Evolutionary conservation across 2,113 vertebrate species (phyloP).

Genomic region (Barbus barbus): DNA sequence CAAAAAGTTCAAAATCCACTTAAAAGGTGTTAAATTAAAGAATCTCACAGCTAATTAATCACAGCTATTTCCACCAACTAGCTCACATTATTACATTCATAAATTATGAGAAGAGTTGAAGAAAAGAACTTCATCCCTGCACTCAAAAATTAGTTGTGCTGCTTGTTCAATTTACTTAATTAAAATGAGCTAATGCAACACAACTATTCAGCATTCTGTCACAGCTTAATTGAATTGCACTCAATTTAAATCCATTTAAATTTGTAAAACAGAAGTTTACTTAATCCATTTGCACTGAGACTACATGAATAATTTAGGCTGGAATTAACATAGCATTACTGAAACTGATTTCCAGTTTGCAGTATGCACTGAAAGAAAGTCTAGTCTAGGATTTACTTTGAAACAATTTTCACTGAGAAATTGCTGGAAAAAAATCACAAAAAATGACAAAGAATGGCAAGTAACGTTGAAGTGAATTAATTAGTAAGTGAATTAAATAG

Average conservation of each 20-base stretch:
- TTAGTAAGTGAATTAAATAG: too few species aligned
- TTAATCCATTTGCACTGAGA: slow-evolving; percentile 10
- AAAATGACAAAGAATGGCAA: too few species aligned
- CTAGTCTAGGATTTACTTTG: neutral
- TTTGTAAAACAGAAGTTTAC: slow-evolving; percentile 4
- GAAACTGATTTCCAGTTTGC: neutral
- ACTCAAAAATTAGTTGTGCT: neutral
- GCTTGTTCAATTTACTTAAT: neutral
- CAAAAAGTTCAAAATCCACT: neutral
- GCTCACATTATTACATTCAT: too few species aligned
- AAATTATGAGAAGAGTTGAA: neutral
- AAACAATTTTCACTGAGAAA: neutral
- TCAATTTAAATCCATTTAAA: slow-evolving; percentile 17
- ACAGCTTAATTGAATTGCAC: slow-evolving; percentile 13
- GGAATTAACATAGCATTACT: neutral
- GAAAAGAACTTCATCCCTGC: neutral
- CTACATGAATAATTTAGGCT: slow-evolving; percentile 6
- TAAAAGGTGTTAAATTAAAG: neutral
- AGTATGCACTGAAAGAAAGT: neutral
- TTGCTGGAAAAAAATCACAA: neutral
- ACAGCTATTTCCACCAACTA: neutral
- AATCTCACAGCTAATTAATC: neutral
- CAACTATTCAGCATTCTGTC: slow-evolving; percentile 9
- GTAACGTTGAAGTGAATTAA: too few species aligned
- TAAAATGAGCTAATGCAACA: slow-evolving; percentile 13